Conservation (phyloP, 2,888 invertebrate species). For the Embidobia sp. region DNA sequence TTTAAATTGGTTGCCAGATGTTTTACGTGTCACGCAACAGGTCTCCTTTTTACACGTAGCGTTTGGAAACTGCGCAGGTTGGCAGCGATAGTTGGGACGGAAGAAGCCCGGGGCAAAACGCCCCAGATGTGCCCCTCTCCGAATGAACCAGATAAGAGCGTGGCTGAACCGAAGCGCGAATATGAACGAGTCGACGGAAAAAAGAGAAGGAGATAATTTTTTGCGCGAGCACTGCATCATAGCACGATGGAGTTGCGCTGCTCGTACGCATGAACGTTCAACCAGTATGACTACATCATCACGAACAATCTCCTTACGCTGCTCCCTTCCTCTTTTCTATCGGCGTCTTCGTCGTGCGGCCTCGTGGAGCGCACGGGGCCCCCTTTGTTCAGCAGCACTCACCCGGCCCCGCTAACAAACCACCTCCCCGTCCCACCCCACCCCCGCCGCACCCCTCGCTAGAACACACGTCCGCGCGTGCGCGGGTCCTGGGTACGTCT, state of each 20-base stretch:
- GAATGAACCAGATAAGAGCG: slow-evolving; percentile 32
- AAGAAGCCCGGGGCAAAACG: slow-evolving; percentile 57
- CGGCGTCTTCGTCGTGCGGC: slow-evolving; percentile 71
- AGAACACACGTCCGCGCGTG: no score
- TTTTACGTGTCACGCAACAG: slow-evolving; percentile 44
- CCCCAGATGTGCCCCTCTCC: slow-evolving; percentile 56
- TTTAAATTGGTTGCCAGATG: slow-evolving; percentile 4
- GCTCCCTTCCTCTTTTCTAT: slow-evolving; percentile 71
- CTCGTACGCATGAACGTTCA: slow-evolving; percentile 70
- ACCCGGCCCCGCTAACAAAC: no score
- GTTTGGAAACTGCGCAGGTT: slow-evolving; percentile 35
- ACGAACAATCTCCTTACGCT: slow-evolving; percentile 80
- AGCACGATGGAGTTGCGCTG: slow-evolving; percentile 69
- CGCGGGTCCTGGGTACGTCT: no score
- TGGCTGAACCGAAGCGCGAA: slow-evolving; percentile 30
- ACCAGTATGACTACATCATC: slow-evolving; percentile 82
- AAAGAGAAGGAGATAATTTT: slow-evolving; percentile 55
- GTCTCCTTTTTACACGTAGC: slow-evolving; percentile 39
- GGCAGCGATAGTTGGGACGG: slow-evolving; percentile 22
- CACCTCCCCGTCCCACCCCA: no score
- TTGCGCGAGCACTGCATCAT: slow-evolving; percentile 36
- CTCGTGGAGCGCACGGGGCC: slow-evolving; percentile 63
- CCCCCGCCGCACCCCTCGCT: no score
- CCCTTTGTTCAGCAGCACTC: slow-evolving; percentile 79
- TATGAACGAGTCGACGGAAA: slow-evolving; percentile 27